Evolutionary conservation across 1,140 invertebrate species (phyloP).

Genomic region (Daktulosphaira vitifoliae): DNA sequence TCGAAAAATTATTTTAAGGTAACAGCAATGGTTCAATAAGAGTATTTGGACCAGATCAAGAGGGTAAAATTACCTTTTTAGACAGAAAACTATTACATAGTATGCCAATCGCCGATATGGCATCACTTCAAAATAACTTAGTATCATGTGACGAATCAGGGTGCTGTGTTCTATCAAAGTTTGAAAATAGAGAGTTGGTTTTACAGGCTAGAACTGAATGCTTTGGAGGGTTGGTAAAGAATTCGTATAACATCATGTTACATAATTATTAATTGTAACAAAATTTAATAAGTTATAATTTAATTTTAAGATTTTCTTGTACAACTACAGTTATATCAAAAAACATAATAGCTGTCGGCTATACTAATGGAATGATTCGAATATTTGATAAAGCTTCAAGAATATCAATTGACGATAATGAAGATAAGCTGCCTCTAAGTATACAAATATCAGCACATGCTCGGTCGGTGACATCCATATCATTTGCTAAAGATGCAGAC

Average conservation of each 20-base stretch:
- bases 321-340: not conserved
- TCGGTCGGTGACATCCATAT: conserved; percentile 45
- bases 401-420: not conserved
- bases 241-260: too few species aligned
- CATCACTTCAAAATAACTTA: conserved; percentile 35
- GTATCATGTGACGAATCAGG: conserved; percentile 40
- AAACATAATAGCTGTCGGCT: not conserved
- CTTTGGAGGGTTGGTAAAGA: conserved; percentile 13
- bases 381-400: conserved; percentile 9
- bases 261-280: too few species aligned
- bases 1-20: conserved; percentile 33
- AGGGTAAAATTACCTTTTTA: conserved; percentile 38
- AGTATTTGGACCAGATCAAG: conserved; percentile 39
- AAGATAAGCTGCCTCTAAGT: conserved; percentile 36
- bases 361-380: conserved; percentile 18
- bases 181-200: conserved; percentile 1
- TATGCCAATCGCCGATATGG: conserved; percentile 37
- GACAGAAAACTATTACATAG: conserved; percentile 39
- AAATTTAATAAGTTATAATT: too few species aligned
- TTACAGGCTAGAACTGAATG: not conserved
- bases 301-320: not conserved
- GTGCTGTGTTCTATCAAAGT: conserved; percentile 1
- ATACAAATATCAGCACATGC: conserved; percentile 47
- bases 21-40: conserved; percentile 39
- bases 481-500: conserved; percentile 44